Evolutionary conservation across 2,113 vertebrate genomes (phyloP).

Genomic region (Aegotheles bennettii): DNA sequence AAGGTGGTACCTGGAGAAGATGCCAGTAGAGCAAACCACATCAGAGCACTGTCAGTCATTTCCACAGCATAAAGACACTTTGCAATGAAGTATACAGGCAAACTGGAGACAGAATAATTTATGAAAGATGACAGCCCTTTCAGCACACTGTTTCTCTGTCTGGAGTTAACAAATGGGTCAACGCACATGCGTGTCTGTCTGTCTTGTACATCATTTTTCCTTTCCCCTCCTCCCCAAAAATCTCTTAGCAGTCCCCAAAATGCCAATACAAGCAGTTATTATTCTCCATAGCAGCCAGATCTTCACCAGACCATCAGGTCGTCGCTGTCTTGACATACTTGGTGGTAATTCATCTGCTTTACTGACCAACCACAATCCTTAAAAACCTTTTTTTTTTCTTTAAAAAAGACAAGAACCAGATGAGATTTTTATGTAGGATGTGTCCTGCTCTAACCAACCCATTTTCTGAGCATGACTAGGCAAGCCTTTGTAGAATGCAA

Average conservation of each 20-base stretch:
- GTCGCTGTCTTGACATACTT: neutral
- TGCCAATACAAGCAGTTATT: neutral
- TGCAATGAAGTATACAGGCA: fast-evolving
- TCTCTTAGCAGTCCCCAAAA: neutral
- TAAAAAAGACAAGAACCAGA: neutral
- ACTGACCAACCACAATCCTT: neutral
- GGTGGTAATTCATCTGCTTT: neutral
- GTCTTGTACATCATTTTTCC: neutral
- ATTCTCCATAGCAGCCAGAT: neutral
- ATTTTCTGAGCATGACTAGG: neutral
- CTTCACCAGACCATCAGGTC: neutral
- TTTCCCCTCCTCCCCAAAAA: neutral
- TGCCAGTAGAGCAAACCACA: neutral
- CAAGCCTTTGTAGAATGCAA: neutral
- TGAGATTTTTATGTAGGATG: neutral
- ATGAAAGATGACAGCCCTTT: neutral
- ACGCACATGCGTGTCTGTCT: fast-evolving
- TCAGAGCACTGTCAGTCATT: neutral
- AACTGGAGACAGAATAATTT: neutral
- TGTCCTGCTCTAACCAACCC: neutral
- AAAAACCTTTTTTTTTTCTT: neutral
- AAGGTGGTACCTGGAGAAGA: slow-evolving; percentile 83
- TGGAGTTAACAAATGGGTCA: neutral
- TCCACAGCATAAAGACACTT: neutral
- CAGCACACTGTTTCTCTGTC: neutral